A percentile compares a stretch with the other conserved stretches of the same genome.
phyloP scores from a whole-genome alignment of 1,140 invertebrate species.

The Drosophila sp. region DNA sequence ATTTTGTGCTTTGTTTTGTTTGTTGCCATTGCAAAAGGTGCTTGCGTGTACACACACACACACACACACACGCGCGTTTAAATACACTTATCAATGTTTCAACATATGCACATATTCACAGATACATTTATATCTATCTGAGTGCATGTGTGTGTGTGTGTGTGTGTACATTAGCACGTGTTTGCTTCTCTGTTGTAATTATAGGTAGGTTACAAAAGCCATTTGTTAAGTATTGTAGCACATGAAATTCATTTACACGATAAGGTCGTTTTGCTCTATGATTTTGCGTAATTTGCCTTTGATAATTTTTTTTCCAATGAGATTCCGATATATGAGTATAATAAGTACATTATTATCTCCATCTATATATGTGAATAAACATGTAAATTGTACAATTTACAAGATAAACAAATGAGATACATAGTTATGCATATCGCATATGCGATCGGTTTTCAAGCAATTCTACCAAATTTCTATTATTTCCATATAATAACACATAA shows the following conservation, averaged over 20 bases:
- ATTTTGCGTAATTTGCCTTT: conserved; percentile 79
- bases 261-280: conserved; percentile 80
- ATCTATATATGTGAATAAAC: conserved; percentile 1
- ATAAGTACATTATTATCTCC: background rate
- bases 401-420: background rate
- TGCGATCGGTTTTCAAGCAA: background rate
- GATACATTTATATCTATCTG: too few relatives aligned
- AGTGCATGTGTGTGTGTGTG: background rate
- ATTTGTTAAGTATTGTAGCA: conserved; percentile 63
- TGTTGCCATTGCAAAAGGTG: conserved; percentile 41
- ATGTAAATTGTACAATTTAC: background rate
- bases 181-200: conserved; percentile 61
- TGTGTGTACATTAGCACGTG: conserved; percentile 37
- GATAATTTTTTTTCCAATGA: conserved; percentile 79
- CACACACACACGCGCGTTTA: conserved; percentile 12
- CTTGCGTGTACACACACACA: conserved; percentile 65
- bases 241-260: conserved; percentile 74
- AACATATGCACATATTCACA: conserved; percentile 6
- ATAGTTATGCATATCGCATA: background rate
- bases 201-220: conserved; percentile 69
- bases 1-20: conserved; percentile 41
- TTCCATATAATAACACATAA: too few relatives aligned
- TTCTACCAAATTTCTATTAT: too few relatives aligned
- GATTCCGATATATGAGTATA: conserved; percentile 16
- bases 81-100: conserved; percentile 24